A percentile compares a stretch with the other conserved stretches of the same genome.
These are phyloP conservation scores for Melanerpes formicivorus DNA, from an alignment of 2,113 vertebrate genomes.

Conservation along the genomic window DNA sequence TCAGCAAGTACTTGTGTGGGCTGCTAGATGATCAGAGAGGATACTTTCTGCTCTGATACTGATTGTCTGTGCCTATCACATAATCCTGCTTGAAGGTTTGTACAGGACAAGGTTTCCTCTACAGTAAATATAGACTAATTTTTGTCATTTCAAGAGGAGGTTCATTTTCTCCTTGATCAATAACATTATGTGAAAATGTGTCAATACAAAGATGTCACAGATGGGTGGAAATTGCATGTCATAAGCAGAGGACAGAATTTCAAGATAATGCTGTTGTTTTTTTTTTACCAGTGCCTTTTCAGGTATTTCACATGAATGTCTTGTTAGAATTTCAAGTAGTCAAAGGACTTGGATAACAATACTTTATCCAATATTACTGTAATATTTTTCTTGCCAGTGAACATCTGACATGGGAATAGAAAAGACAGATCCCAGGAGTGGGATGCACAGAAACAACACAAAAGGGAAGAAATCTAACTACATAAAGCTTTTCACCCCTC, in stretches of 20 bases:
- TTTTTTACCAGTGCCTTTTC: neutral
- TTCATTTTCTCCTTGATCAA: neutral
- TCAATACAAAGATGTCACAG: neutral
- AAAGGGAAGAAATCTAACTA: neutral
- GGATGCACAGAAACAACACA: neutral
- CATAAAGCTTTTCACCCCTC: neutral
- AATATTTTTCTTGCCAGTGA: neutral
- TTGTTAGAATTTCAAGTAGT: neutral
- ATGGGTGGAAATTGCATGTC: neutral
- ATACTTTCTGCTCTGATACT: neutral
- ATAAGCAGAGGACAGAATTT: neutral
- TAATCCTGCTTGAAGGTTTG: neutral
- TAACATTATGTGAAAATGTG: fast-evolving
- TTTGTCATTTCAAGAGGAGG: neutral
- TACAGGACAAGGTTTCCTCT: neutral
- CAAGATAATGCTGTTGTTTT: neutral
- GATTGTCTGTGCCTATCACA: neutral
- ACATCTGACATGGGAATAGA: neutral
- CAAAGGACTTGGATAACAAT: neutral
- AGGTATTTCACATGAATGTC: neutral
- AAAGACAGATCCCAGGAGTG: neutral
- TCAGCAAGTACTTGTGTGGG: neutral
- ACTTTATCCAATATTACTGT: neutral
- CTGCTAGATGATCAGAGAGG: neutral
- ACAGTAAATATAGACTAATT: neutral